Conservation (phyloP, 2,797 vertebrate genomes). For the Pitangus sulphuratus region DNA sequence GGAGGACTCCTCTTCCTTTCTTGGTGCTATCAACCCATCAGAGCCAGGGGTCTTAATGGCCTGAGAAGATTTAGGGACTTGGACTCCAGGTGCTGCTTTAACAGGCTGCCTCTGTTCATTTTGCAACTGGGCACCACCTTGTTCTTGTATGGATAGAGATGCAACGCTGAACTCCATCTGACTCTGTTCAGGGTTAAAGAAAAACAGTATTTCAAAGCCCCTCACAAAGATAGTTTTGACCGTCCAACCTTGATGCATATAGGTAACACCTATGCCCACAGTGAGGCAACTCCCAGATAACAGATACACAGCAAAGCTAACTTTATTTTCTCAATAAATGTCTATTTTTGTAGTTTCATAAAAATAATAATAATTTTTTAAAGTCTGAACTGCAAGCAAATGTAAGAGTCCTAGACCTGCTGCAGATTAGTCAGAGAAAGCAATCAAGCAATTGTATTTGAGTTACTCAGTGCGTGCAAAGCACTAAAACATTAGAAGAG, state of each 20-base stretch:
- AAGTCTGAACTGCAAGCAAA: neutral
- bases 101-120: conserved; percentile 79
- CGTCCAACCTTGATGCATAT: neutral
- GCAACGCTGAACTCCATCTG: conserved; percentile 94
- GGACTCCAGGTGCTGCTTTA: conserved; percentile 70
- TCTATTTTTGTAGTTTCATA: neutral
- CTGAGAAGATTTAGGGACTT: conserved; percentile 77
- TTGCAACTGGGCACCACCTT: conserved; percentile 54
- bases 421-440: neutral
- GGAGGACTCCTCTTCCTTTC: conserved; percentile 89
- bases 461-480: neutral
- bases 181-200: conserved; percentile 78
- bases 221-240: neutral
- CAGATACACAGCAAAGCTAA: neutral
- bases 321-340: neutral
- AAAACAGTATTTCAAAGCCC: conserved; percentile 19
- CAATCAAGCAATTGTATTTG: neutral
- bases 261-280: neutral
- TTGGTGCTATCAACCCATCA: conserved; percentile 75
- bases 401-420: neutral
- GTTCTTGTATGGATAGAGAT: conserved; percentile 80
- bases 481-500: neutral
- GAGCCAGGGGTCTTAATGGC: conserved; percentile 79
- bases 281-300: neutral
- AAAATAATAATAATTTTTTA: neutral